A percentile compares a stretch with the other conserved stretches of the same genome.
Conservation (phyloP, 2,113 vertebrate genomes). For the Scatophagus argus region DNA sequence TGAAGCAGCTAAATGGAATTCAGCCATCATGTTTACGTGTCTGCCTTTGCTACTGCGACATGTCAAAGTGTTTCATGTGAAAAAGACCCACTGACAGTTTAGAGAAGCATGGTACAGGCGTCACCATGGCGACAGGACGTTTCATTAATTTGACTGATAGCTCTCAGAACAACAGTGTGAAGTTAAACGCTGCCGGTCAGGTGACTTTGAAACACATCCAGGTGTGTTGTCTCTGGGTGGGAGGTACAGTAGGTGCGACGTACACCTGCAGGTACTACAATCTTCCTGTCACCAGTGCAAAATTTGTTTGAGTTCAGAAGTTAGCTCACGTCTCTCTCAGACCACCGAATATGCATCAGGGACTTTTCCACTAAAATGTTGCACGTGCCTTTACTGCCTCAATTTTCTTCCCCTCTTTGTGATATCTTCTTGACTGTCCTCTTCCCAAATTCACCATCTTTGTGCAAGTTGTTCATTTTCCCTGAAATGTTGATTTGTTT, state of each 20-base stretch:
- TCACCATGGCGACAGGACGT: conserved; percentile 12
- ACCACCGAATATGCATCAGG: neutral
- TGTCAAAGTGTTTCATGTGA: too few species aligned
- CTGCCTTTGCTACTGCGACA: too few species aligned
- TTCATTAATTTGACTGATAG: conserved; percentile 35
- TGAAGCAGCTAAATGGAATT: too few species aligned
- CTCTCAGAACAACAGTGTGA: conserved; percentile 14
- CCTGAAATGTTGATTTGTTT: conserved; percentile 56
- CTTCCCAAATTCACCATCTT: neutral
- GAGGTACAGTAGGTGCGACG: conserved; percentile 21
- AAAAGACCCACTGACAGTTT: neutral
- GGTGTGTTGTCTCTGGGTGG: conserved; percentile 14
- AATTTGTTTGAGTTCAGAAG: conserved; percentile 40
- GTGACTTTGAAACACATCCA: conserved; percentile 3
- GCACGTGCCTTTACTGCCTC: neutral
- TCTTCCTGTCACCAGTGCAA: conserved; percentile 28
- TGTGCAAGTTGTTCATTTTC: conserved; percentile 57
- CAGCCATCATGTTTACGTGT: too few species aligned
- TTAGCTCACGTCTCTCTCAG: neutral
- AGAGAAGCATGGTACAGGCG: neutral
- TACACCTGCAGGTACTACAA: conserved; percentile 9
- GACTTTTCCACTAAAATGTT: conserved; percentile 5
- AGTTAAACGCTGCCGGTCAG: neutral
- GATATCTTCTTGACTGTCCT: neutral
- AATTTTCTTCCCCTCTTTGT: neutral